Evolutionary conservation across 2,113 vertebrate genomes (phyloP).

Genomic region (Ursus arctos): DNA sequence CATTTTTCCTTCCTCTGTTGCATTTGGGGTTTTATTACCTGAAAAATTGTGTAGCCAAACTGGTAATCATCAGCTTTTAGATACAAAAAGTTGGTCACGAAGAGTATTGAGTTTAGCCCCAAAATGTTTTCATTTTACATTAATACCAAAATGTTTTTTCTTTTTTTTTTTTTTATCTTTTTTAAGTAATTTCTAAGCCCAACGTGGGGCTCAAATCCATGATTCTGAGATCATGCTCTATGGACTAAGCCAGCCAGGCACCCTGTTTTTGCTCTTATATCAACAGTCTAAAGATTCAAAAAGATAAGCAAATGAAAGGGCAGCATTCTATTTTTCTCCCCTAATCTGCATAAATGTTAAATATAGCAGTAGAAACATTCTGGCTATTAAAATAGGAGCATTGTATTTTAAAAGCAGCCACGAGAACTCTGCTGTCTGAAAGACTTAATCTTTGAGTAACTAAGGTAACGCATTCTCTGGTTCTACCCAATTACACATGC

Average conservation of each 20-base stretch:
- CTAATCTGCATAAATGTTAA: not conserved
- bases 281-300: constrained; percentile 50
- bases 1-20: not conserved
- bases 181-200: not conserved
- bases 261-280: constrained; percentile 23
- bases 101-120: not conserved
- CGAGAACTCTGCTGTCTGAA: not conserved
- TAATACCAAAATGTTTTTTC: constrained; percentile 25
- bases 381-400: not conserved
- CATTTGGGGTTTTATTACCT: not conserved
- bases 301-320: constrained; percentile 19
- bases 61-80: not conserved
- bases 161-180: not conserved
- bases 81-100: constrained; percentile 18
- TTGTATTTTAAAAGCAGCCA: constrained; percentile 31
- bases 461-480: not conserved
- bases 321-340: not conserved
- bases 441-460: constrained; percentile 28
- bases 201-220: not conserved
- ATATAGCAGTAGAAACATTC: not conserved
- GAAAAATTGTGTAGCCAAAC: constrained; percentile 35
- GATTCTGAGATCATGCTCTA: not conserved
- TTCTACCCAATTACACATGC: not conserved
- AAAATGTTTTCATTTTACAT: constrained; percentile 1
- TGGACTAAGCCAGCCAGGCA: not conserved